Percentiles rank a stretch among this genome's conserved stretches.
Evolutionary conservation across 2,113 vertebrate genomes (phyloP).

Genomic region (Tetrax tetrax): DNA sequence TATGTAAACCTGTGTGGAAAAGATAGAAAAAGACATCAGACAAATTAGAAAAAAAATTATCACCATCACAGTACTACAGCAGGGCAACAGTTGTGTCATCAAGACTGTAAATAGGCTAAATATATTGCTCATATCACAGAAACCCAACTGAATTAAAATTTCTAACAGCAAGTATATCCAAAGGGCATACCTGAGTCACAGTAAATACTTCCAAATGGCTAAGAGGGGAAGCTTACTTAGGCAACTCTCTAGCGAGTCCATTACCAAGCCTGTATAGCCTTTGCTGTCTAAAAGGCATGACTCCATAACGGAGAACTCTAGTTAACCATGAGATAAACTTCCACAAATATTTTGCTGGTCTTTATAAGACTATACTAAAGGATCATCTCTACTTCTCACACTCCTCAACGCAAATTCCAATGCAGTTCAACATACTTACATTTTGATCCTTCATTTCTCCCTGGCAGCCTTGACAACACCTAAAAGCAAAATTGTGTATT

Average conservation of each 20-base stretch:
- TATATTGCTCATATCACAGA: neutral
- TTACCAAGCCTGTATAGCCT: neutral
- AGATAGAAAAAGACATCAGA: neutral
- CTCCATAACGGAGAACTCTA: neutral
- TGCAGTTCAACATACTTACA: slow-evolving; percentile 78
- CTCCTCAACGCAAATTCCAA: neutral
- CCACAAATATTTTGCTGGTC: neutral
- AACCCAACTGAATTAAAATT: neutral
- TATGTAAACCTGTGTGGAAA: slow-evolving; percentile 79
- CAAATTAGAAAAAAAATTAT: neutral
- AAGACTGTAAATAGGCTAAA: neutral
- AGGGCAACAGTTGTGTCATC: neutral
- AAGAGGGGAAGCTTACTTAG: neutral
- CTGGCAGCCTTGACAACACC: slow-evolving; percentile 91
- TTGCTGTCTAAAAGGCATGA: neutral
- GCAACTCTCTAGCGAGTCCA: neutral
- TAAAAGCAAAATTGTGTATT: slow-evolving; percentile 70
- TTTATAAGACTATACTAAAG: neutral
- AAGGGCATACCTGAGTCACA: neutral
- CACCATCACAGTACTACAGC: neutral
- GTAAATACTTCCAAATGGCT: neutral
- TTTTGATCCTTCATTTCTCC: slow-evolving; percentile 88
- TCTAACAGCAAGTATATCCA: neutral
- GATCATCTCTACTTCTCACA: neutral
- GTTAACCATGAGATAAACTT: neutral